A percentile compares a stretch with the other conserved stretches of the same genome.
These are phyloP conservation scores for Rambutsinella grinnellia DNA, from an alignment of 2,888 invertebrate species.

Conservation along the genomic window DNA sequence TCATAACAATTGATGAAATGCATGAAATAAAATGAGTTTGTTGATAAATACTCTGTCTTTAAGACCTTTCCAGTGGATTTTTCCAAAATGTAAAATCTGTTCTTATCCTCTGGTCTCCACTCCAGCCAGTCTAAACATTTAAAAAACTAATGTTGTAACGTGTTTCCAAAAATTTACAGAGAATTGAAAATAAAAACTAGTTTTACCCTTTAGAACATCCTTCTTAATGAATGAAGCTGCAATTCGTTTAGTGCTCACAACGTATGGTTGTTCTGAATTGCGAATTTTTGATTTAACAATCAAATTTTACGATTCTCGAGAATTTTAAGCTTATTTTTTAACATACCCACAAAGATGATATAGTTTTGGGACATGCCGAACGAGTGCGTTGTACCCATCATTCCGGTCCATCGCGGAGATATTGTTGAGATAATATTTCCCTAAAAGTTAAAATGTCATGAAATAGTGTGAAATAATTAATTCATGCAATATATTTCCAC, in stretches of 20 bases:
- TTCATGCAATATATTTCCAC: neutral
- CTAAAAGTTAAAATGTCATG: no score
- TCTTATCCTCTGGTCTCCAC: constrained; percentile 65
- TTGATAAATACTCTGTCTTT: constrained; percentile 68
- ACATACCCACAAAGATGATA: constrained; percentile 66
- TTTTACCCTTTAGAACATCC: constrained; percentile 45
- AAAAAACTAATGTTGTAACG: no score
- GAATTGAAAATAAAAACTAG: constrained; percentile 22
- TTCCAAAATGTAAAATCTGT: constrained; percentile 69
- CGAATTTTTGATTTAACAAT: neutral
- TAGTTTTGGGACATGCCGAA: constrained; percentile 70
- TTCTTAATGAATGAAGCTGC: constrained; percentile 54
- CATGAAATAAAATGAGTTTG: constrained; percentile 71
- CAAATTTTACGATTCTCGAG: constrained; percentile 69
- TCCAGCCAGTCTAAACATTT: constrained; percentile 53
- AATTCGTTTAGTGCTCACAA: constrained; percentile 46
- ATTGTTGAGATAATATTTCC: constrained; percentile 38
- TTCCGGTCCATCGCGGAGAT: constrained; percentile 53
- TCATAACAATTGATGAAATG: constrained; percentile 73
- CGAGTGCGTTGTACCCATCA: constrained; percentile 51
- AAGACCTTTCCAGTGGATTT: constrained; percentile 69
- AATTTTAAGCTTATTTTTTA: constrained; percentile 69
- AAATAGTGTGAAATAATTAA: neutral
- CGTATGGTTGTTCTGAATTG: constrained; percentile 41
- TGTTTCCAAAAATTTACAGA: no score